phyloP scores from a whole-genome alignment of 2,888 invertebrate species.

The Uloborus plumipes region DNA sequence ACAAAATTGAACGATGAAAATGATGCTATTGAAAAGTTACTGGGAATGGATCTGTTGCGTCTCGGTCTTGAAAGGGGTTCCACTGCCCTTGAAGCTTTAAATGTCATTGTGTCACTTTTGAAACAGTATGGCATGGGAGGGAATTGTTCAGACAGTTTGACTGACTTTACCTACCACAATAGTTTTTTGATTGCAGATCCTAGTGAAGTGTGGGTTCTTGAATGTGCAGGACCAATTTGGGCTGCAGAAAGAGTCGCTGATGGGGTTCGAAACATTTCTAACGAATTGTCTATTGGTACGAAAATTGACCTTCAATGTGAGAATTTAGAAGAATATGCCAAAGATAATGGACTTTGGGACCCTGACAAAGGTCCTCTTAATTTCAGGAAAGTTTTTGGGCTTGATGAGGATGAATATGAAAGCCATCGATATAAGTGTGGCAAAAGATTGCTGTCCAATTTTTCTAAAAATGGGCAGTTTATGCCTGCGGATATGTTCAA shows the following conservation, averaged over 20 bases:
- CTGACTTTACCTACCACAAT: conserved; percentile 79
- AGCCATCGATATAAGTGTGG: conserved; percentile 72
- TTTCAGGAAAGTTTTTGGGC: conserved; percentile 78
- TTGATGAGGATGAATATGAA: conserved; percentile 50
- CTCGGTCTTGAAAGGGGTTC: conserved; percentile 80
- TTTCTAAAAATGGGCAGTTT: conserved; percentile 66
- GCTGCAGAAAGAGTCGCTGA: conserved; percentile 79
- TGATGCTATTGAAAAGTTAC: conserved; percentile 76
- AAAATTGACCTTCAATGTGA: conserved; percentile 80
- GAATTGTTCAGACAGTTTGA: conserved; percentile 77
- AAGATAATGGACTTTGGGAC: conserved; percentile 78
- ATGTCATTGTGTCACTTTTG: conserved; percentile 78
- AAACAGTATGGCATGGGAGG: conserved; percentile 81
- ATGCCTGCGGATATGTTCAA: conserved; percentile 69
- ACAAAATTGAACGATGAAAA: conserved; percentile 77
- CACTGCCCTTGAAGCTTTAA: conserved; percentile 78
- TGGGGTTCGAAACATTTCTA: conserved; percentile 80
- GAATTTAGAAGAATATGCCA: conserved; percentile 77
- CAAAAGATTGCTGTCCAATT: conserved; percentile 65
- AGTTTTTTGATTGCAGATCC: conserved; percentile 83
- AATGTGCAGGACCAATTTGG: conserved; percentile 84
- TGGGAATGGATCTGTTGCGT: conserved; percentile 85
- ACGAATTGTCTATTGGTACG: conserved; percentile 79
- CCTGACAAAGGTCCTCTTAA: conserved; percentile 78
- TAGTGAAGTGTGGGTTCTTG: conserved; percentile 80